Base-by-base conservation (phyloP, 2,113 vertebrate species). In the Condylura cristata region DNA sequence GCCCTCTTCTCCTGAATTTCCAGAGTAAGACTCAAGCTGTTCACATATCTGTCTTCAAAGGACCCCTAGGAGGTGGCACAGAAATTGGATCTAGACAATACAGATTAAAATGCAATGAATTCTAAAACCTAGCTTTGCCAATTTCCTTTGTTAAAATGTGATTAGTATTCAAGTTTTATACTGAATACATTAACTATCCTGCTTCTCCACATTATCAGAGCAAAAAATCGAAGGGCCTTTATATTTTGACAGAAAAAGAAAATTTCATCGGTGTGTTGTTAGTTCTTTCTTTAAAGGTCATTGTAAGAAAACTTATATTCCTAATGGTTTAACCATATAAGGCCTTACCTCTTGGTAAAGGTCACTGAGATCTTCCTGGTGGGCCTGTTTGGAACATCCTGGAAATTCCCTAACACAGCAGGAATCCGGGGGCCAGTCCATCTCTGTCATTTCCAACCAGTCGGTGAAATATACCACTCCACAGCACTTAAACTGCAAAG, bases 401-500 rank as follows among this genome's bases (percentile, higher is more conserved):
- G 99, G 99, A 95, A 99, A 99, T 97, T 99, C 99, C 97, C 97
- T 98, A 92, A 99, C 98, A 97, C 99, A 99, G 97, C 99, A 99
- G 80, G 99, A 99, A 97, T 99, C 99, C 13, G 99, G 99, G 0
- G 99, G 99, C 99, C 99, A 99, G 96, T 99, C 99, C 99, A 99
- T 99, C 98, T 99, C 99, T 8, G 99, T 99, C 99, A 99, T 99
- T 98, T 99, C 99, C 97, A 99, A 96, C 99, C 99, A 99, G 96
- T 99, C 99, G 4, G 99, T 99, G 98, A 99, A 99, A 98, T 99
- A 99, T 85, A 99, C 99, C 76, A 99, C 99, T 16, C 99, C 99
- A 41, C 99, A 99, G 97, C 99, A 99, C 94, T 99, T 98, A 97
- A 99, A 99, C 99, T 99, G 98, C 80, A 98, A 98, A 97, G 97